These are phyloP conservation scores for Erannis defoliaria DNA, from an alignment of 2,888 invertebrate genomes.

Conservation along the genomic window DNA sequence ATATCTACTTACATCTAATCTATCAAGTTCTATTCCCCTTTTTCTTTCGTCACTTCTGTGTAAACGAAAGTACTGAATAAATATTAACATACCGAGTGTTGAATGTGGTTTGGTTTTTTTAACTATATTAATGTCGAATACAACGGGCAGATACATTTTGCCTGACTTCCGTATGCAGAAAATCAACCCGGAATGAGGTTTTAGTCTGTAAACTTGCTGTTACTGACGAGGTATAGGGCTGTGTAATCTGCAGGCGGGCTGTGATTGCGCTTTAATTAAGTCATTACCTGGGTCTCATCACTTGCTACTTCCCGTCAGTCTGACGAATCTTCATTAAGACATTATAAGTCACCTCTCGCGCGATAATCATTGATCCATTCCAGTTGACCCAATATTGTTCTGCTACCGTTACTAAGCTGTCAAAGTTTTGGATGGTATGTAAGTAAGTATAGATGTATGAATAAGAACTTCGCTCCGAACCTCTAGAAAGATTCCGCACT, in stretches of 20 bases:
- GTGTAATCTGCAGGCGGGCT: slow-evolving; percentile 45
- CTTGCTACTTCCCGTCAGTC: slow-evolving; percentile 49
- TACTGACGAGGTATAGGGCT: slow-evolving; percentile 35
- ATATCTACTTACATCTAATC: slow-evolving; percentile 51
- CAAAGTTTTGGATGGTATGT: neutral
- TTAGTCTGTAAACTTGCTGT: slow-evolving; percentile 12
- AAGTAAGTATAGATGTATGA: neutral
- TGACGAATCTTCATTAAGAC: slow-evolving; percentile 62
- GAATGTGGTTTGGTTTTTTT: slow-evolving; percentile 24
- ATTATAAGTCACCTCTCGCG: slow-evolving; percentile 56
- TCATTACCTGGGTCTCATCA: slow-evolving; percentile 69
- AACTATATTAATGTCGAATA: slow-evolving; percentile 9
- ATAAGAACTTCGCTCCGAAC: neutral
- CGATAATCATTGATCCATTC: slow-evolving; percentile 54
- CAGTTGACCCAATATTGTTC: slow-evolving; percentile 30
- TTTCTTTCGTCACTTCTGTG: slow-evolving; percentile 44
- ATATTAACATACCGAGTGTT: slow-evolving; percentile 37
- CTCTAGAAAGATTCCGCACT: too few relatives aligned
- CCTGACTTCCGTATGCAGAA: neutral
- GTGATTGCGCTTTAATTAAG: slow-evolving; percentile 71
- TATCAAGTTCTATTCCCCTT: slow-evolving; percentile 47
- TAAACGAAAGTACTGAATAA: slow-evolving; percentile 34
- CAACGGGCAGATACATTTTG: neutral
- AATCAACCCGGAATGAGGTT: neutral
- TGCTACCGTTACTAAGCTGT: slow-evolving; percentile 5